Evolutionary conservation across 2,888 invertebrate genomes (phyloP), one percentile per base, ranked within the genome.

Genomic region (Chloroclysta siterata): DNA sequence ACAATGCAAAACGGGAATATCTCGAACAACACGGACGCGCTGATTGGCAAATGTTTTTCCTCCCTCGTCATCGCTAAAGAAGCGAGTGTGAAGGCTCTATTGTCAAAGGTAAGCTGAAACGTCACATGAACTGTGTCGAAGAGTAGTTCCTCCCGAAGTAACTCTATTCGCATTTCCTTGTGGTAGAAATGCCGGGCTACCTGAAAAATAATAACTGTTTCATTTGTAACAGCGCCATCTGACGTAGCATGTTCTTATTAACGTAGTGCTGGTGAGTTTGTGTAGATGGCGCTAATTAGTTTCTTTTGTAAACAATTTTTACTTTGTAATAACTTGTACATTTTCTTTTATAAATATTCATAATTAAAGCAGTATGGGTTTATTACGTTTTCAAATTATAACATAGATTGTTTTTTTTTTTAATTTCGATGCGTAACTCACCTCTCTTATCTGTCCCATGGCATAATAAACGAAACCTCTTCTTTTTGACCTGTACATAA

Each of bases 1-100:
- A 99, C 98, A 72, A 99, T 97, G 89, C 98, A 98, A 94, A 99
- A 99, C 1, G 99, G 99, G 85, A 99, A 99, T 80, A 99, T 98
- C 85, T 99, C 98, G 79, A 99, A 98, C 51, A 99, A 94, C 29
- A 98, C 96, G 10, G 97, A 96, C 0, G 98, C 97, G 80, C 96
- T 96, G 72, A 98, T 97, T 7, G 98, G 98, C 73, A 98, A 89
- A 85, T 97, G 97, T 84, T 97, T 97, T 82, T 98, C 97, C 79
- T 97, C 97, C 39, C 97, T 94, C 1, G 97, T 97, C 96, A 97
- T 96, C 29, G 96, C 96, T 73, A 97, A 88, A 0, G 97, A 97
- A 3, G 97, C 97, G 55, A 97, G 93, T 0, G 97, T 96, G 82
- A 97, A 98, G 0, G 98, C 98, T 63, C 97, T 94, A 89, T 99